Conservation (phyloP, 2,797 vertebrate species). For the Coregonus suidteri region DNA sequence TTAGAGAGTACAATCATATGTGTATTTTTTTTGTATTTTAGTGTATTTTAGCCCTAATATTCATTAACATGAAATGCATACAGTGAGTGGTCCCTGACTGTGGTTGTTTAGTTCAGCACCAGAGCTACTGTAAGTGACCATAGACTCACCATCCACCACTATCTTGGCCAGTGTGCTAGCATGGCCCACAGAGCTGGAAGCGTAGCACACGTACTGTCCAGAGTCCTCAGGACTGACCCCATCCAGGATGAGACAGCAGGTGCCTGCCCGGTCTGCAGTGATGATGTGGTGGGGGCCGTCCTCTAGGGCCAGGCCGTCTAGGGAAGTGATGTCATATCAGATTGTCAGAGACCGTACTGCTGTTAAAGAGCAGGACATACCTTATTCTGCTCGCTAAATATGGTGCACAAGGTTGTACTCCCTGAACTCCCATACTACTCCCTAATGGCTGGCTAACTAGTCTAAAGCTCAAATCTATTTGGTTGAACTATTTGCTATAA, state of each 20-base stretch:
- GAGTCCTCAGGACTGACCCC: slow-evolving; percentile 83
- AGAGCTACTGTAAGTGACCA: slow-evolving; percentile 21
- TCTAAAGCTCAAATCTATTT: not conserved
- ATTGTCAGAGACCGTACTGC: not conserved
- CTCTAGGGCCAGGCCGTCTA: slow-evolving; percentile 88
- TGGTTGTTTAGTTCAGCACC: too few relatives aligned
- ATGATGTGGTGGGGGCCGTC: slow-evolving; percentile 92
- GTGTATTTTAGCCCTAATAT: too few relatives aligned
- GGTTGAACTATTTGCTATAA: not conserved
- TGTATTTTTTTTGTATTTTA: too few relatives aligned
- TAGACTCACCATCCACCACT: slow-evolving; percentile 84
- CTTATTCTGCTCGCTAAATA: not conserved
- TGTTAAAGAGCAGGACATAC: not conserved
- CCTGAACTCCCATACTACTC: not conserved
- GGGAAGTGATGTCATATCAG: slow-evolving; percentile 3
- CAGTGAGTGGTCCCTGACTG: too few relatives aligned
- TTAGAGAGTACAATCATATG: not conserved
- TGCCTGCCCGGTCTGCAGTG: slow-evolving; percentile 85
- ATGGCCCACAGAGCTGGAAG: slow-evolving; percentile 84
- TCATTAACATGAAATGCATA: too few relatives aligned
- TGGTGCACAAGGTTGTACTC: not conserved
- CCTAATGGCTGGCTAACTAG: not conserved
- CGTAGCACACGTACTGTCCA: slow-evolving; percentile 93
- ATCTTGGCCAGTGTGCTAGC: slow-evolving; percentile 88
- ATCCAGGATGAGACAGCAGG: slow-evolving; percentile 88